Percentiles rank a stretch among this genome's conserved stretches.
Conservation (phyloP, 2,797 vertebrate genomes). For the Zalophus californianus region DNA sequence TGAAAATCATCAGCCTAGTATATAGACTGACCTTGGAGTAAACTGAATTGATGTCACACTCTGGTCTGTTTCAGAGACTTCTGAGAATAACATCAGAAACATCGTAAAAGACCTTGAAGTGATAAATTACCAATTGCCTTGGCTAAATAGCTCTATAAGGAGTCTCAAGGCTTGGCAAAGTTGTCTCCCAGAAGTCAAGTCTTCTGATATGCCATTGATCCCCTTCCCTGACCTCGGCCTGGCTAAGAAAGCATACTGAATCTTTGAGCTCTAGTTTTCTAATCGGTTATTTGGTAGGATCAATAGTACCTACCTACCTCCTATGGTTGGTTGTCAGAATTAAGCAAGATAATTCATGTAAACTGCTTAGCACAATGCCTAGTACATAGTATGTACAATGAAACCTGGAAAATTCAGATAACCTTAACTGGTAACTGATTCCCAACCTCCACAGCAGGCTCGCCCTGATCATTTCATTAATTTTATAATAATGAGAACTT, state of each 20-base stretch:
- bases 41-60: background rate
- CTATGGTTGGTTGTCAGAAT: background rate
- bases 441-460: background rate
- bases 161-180: background rate
- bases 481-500: background rate
- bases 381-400: background rate
- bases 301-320: background rate
- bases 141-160: background rate
- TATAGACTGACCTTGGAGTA: background rate
- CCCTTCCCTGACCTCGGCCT: background rate
- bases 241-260: background rate
- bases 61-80: slow-evolving; percentile 2
- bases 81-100: background rate
- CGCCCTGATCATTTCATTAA: background rate
- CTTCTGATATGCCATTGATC: background rate
- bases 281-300: background rate
- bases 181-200: background rate
- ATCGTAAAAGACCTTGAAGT: background rate
- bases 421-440: background rate
- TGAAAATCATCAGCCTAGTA: background rate
- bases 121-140: background rate
- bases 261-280: background rate
- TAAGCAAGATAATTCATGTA: background rate
- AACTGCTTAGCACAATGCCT: background rate
- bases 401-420: background rate